Conservation (phyloP, 2,797 vertebrate species). For the Cyprinodon diabolis region DNA sequence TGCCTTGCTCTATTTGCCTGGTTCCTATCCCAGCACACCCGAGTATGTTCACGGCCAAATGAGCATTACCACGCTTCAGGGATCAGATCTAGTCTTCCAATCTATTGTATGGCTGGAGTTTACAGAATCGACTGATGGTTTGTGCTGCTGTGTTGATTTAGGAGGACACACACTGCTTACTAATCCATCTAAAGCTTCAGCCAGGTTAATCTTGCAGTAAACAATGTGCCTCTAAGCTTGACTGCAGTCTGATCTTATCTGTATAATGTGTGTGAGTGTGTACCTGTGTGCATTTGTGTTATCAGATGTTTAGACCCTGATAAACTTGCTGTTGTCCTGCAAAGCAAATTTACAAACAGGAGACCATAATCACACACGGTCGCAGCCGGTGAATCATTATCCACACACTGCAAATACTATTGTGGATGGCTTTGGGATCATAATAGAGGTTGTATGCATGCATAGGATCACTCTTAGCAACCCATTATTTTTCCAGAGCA, state of each 20-base stretch:
- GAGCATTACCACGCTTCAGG: constrained; percentile 10
- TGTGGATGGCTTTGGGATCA: constrained; percentile 37
- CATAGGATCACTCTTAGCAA: constrained; percentile 49
- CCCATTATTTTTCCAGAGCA: constrained; percentile 44
- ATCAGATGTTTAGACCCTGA: constrained; percentile 18
- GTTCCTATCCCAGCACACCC: constrained; percentile 36
- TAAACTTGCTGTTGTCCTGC: constrained; percentile 34
- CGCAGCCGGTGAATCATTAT: constrained; percentile 42
- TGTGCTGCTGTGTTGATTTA: constrained; percentile 31
- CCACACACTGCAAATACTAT: constrained; percentile 37
- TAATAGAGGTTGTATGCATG: constrained; percentile 47
- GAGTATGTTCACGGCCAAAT: constrained; percentile 30
- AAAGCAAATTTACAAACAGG: constrained; percentile 56
- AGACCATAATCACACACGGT: constrained; percentile 50
- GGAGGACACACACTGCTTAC: constrained; percentile 9
- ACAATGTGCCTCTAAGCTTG: constrained; percentile 56
- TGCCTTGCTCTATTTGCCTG: constrained; percentile 60
- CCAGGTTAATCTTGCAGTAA: constrained; percentile 63
- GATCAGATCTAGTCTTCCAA: constrained; percentile 17
- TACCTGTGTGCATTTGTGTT: constrained; percentile 21
- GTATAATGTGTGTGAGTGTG: constrained; percentile 22
- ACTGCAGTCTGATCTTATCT: constrained; percentile 53
- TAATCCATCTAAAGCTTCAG: constrained; percentile 50
- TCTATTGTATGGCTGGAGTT: constrained; percentile 6
- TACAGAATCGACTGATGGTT: constrained; percentile 18